Evolutionary conservation across 2,888 invertebrate species (phyloP), one percentile per base, ranked within the genome.

Genomic region (Diplolepis rosae): DNA sequence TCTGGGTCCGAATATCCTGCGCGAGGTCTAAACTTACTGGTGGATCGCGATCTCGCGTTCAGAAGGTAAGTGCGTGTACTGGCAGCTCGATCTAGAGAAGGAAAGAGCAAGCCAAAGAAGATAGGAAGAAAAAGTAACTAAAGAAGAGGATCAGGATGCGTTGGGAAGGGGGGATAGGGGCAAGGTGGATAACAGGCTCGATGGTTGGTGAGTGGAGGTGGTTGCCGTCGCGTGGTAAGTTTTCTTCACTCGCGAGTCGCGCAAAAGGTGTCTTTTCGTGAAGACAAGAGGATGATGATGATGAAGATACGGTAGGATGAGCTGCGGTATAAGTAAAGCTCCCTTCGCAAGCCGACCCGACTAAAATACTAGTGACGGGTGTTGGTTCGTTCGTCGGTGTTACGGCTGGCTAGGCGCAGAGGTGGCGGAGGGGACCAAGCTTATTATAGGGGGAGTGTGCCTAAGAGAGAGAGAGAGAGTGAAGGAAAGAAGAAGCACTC

Each of bases 31-130:
- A 66, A 71, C 71, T 67, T 35, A 61, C 61, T 39, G 61, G 39
- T 39, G 35, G 61, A 39, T 61, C 61, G 52, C 72, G 61, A 68
- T 69, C 66, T 72, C 84, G 81, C 81, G 84, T 84, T 82, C 83
- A 80, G 82, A 83, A 82, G 83, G 80, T 83, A 80, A 82, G 82
- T 83, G 83, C 82, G 81, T 79, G 74, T 54, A 56, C 56, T 61
- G 32, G 65, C 32, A 45, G 45, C 27, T 32, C 32, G 32, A 56
- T 22, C 30, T 35, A 50, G 65, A 68, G 48, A 30, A 65, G 42
- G 27, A 69, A 51, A 65, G 71, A 66, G 65, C 61, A 56, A 50
- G 69, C 51, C 39, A 52, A 74, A 68, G 70, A 75, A 72, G 72
- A 70, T 73, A 72, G 76, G 70, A 70, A 70, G 66, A 69, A 65